Percentiles rank a stretch among this genome's conserved stretches.
Conservation (phyloP, 2,888 invertebrate genomes). For the Papilio elwesi region DNA sequence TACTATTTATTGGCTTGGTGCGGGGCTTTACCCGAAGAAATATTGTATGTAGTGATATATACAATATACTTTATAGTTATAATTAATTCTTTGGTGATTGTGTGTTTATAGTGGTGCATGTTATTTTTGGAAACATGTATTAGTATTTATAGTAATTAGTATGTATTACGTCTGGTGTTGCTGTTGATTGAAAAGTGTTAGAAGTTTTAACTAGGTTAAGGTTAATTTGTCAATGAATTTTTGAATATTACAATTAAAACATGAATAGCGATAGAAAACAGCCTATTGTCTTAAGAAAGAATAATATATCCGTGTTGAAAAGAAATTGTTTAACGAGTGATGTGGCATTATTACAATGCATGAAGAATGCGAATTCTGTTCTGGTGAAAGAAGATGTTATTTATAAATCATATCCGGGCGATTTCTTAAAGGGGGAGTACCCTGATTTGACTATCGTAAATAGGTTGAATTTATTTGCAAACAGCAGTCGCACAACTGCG, state of each 20-base stretch:
- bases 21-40: constrained; percentile 10
- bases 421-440: constrained; percentile 60
- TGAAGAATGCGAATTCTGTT: constrained; percentile 39
- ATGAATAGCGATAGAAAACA: constrained; percentile 36
- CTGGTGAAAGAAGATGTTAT: constrained; percentile 56
- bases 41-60: background rate
- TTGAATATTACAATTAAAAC: background rate
- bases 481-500: constrained; percentile 60
- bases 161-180: background rate
- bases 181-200: constrained; percentile 4
- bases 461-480: constrained; percentile 51
- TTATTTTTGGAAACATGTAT: background rate
- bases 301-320: constrained; percentile 39
- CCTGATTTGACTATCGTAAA: constrained; percentile 58
- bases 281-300: constrained; percentile 38
- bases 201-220: constrained; percentile 11
- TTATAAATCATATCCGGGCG: constrained; percentile 55
- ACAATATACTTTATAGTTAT: background rate
- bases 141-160: background rate
- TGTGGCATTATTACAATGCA: constrained; percentile 34
- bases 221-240: background rate
- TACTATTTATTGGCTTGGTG: background rate
- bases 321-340: constrained; percentile 23
- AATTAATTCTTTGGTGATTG: too few relatives aligned
- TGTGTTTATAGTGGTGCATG: background rate